Evolutionary conservation across 2,888 invertebrate genomes (phyloP).

Genomic region (Andrena bicolor): DNA sequence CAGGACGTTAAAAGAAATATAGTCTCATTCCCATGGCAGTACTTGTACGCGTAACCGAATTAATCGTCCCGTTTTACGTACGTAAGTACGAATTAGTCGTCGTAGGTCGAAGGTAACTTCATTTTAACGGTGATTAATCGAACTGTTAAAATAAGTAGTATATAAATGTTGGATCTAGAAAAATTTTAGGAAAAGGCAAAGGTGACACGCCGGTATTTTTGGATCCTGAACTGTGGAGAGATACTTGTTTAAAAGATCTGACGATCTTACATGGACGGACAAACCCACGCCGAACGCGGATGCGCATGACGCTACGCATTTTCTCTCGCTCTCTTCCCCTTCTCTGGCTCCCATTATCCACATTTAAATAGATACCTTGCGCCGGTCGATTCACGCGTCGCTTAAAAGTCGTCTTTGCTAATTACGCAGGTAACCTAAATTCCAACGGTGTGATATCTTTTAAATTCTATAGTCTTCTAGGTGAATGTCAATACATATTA

Average conservation of each 20-base stretch:
- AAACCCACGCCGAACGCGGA: slow-evolving; percentile 39
- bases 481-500: not conserved
- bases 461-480: slow-evolving; percentile 8
- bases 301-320: slow-evolving; percentile 21
- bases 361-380: slow-evolving; percentile 63
- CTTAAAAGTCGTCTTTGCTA: slow-evolving; percentile 57
- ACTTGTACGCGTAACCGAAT: not conserved
- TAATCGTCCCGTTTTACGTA: not conserved
- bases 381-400: slow-evolving; percentile 44
- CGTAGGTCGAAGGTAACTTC: slow-evolving; percentile 17
- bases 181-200: slow-evolving; percentile 60
- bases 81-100: not conserved
- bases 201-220: slow-evolving; percentile 75
- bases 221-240: slow-evolving; percentile 52
- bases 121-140: slow-evolving; percentile 15
- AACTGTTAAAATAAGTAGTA: not conserved
- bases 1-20: not conserved
- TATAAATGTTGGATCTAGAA: slow-evolving; percentile 18
- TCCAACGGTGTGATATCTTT: slow-evolving; percentile 28
- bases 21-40: not conserved
- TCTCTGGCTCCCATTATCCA: slow-evolving; percentile 35
- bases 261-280: slow-evolving; percentile 39
- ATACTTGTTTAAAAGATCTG: slow-evolving; percentile 66
- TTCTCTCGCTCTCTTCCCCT: slow-evolving; percentile 10
- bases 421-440: slow-evolving; percentile 56